These are phyloP conservation scores for Stegodyphus dumicola DNA, from an alignment of 1,140 invertebrate species.

Conservation along the genomic window DNA sequence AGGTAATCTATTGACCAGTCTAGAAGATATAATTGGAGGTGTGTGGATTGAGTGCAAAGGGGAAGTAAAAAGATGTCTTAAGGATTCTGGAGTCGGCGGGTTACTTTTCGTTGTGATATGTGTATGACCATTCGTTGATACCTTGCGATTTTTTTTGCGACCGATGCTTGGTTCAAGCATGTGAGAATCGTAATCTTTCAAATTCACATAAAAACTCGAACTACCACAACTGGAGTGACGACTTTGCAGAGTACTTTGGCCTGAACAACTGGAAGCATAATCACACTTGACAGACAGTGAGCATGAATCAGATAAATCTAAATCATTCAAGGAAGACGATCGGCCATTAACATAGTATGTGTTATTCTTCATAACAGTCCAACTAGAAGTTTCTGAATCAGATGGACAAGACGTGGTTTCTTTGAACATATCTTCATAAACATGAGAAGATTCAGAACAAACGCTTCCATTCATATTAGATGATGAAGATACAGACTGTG, in stretches of 20 bases:
- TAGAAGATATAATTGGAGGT: not conserved
- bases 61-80: slow-evolving; percentile 47
- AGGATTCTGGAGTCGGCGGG: slow-evolving; percentile 49
- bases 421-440: slow-evolving; percentile 56
- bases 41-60: slow-evolving; percentile 32
- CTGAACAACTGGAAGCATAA: slow-evolving; percentile 42
- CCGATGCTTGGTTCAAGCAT: slow-evolving; percentile 39
- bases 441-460: slow-evolving; percentile 41
- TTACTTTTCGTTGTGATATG: slow-evolving; percentile 22
- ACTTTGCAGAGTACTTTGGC: slow-evolving; percentile 48
- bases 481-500: slow-evolving; percentile 16
- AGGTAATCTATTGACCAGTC: slow-evolving; percentile 18
- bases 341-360: slow-evolving; percentile 45
- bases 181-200: slow-evolving; percentile 45
- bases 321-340: slow-evolving; percentile 45
- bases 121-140: not conserved
- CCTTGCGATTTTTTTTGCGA: not conserved
- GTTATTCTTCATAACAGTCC: slow-evolving; percentile 55
- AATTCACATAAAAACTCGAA: slow-evolving; percentile 50
- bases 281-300: slow-evolving; percentile 47
- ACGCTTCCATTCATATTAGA: slow-evolving; percentile 10
- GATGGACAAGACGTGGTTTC: slow-evolving; percentile 52
- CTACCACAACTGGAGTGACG: slow-evolving; percentile 32
- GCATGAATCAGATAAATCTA: slow-evolving; percentile 44
- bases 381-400: slow-evolving; percentile 44